Evolutionary conservation across 2,888 invertebrate species (phyloP).

Genomic region (Leptopilina myrica): DNA sequence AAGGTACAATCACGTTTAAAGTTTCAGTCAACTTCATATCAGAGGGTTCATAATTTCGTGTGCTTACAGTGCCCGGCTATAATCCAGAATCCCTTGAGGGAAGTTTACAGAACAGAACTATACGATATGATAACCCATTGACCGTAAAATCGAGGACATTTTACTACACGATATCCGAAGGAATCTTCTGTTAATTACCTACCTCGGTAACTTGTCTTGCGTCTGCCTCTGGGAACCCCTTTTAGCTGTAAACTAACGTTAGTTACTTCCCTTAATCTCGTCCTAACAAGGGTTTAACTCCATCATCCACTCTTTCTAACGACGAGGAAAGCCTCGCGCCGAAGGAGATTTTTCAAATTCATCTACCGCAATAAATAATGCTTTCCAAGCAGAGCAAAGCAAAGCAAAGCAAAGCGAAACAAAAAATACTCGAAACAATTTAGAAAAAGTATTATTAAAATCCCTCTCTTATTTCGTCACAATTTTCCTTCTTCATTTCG

Average conservation of each 20-base stretch:
- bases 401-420: too few species aligned
- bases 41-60: slow-evolving; percentile 12
- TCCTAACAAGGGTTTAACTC: slow-evolving; percentile 68
- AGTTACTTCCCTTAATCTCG: slow-evolving; percentile 64
- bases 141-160: slow-evolving; percentile 35
- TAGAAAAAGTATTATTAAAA: too few species aligned
- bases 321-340: neutral
- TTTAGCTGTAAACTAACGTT: slow-evolving; percentile 46
- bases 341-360: neutral
- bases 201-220: slow-evolving; percentile 47
- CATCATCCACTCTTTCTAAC: slow-evolving; percentile 46
- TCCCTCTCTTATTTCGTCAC: too few species aligned
- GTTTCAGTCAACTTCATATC: slow-evolving; percentile 21
- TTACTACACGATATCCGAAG: slow-evolving; percentile 20
- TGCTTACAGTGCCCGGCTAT: neutral
- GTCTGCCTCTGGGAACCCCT: neutral
- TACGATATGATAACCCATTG: slow-evolving; percentile 26
- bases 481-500: too few species aligned
- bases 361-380: too few species aligned
- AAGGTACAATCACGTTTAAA: slow-evolving; percentile 4
- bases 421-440: too few species aligned
- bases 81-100: slow-evolving; percentile 24
- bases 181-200: slow-evolving; percentile 56
- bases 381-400: too few species aligned
- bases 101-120: slow-evolving; percentile 22